These are phyloP conservation scores for Drymonia ruficornis DNA, from an alignment of 2,888 invertebrate species.

Conservation along the genomic window DNA sequence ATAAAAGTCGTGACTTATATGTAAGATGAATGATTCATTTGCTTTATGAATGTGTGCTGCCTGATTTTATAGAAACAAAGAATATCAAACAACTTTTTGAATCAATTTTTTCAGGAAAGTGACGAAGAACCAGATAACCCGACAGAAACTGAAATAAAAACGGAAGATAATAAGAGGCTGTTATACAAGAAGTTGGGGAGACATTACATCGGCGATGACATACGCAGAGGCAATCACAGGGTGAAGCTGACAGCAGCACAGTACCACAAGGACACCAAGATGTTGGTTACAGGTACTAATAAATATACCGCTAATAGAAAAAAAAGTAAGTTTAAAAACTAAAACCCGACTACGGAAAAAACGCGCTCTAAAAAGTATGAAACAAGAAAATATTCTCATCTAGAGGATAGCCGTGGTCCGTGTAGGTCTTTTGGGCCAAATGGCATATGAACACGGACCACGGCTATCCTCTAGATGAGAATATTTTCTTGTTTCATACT, in stretches of 20 bases:
- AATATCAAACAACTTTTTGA: background rate
- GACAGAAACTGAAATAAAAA: slow-evolving; percentile 46
- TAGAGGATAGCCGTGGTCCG: no score
- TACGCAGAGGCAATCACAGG: slow-evolving; percentile 85
- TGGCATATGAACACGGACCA: no score
- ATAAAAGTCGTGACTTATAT: no score
- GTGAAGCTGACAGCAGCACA: slow-evolving; percentile 91
- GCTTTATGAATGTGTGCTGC: background rate
- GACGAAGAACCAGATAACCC: slow-evolving; percentile 68
- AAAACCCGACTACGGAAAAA: no score
- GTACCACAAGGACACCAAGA: slow-evolving; percentile 91
- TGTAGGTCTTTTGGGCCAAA: no score
- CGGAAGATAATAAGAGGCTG: slow-evolving; percentile 72
- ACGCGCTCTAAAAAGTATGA: no score
- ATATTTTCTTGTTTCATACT: no score
- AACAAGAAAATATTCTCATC: no score
- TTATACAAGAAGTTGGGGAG: slow-evolving; percentile 88
- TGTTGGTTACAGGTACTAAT: slow-evolving; percentile 89
- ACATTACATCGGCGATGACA: slow-evolving; percentile 90
- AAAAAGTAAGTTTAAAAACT: no score
- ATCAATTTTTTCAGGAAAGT: slow-evolving; percentile 53
- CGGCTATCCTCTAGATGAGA: no score
- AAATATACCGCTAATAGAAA: no score
- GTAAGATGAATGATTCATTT: background rate
- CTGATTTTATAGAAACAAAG: background rate